phyloP scores from a whole-genome alignment of 2,888 invertebrate genomes.

The Temnothorax rugatulus region DNA sequence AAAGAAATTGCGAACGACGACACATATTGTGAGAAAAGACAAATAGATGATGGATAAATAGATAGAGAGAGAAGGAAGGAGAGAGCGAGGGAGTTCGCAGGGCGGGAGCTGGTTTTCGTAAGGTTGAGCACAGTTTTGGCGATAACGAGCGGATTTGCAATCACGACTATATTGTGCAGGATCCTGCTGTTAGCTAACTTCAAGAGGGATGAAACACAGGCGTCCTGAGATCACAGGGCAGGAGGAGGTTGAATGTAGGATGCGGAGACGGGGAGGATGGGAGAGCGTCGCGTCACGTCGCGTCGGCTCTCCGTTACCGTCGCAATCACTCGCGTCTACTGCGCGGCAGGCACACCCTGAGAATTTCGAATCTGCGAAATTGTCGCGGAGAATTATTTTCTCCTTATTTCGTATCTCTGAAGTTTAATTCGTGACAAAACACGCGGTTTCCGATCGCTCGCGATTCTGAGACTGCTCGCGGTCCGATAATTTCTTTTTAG shows the following conservation, averaged over 20 bases:
- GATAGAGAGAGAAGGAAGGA: not conserved
- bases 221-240: conserved; percentile 83
- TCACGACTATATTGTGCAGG: conserved; percentile 84
- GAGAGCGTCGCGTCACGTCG: conserved; percentile 33
- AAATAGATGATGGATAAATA: not conserved
- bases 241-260: conserved; percentile 75
- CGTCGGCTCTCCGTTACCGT: conserved; percentile 34
- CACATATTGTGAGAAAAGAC: not conserved
- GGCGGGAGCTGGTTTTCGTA: conserved; percentile 72
- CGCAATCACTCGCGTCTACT: conserved; percentile 21
- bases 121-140: conserved; percentile 80
- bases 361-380: conserved; percentile 22
- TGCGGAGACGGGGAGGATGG: conserved; percentile 64
- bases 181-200: conserved; percentile 82
- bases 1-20: not conserved
- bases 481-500: not conserved
- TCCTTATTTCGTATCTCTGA: too few relatives aligned
- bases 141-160: conserved; percentile 85
- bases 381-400: not conserved
- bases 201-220: conserved; percentile 83
- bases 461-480: not conserved
- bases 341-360: conserved; percentile 2
- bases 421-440: not conserved
- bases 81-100: conserved; percentile 17
- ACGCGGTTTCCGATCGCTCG: not conserved